phyloP scores from a whole-genome alignment of 2,888 invertebrate species.

The Theretra japonica region DNA sequence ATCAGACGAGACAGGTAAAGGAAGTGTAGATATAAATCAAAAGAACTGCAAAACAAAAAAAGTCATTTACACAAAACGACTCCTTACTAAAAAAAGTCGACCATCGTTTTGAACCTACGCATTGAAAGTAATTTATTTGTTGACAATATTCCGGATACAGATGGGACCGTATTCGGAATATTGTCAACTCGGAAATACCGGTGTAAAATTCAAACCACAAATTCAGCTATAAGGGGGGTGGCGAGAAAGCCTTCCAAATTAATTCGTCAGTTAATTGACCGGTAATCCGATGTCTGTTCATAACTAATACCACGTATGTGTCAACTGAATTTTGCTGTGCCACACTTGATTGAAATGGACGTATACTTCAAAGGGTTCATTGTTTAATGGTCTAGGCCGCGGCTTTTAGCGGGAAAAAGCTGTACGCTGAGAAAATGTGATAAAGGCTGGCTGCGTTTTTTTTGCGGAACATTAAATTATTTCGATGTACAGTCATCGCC shows the following conservation, averaged over 20 bases:
- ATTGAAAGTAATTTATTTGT: background rate
- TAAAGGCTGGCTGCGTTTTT: too few species aligned
- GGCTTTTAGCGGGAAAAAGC: too few species aligned
- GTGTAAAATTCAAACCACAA: background rate
- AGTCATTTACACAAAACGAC: too few species aligned
- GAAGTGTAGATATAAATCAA: background rate
- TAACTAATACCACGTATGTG: background rate
- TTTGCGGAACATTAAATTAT: too few species aligned
- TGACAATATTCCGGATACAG: too few species aligned
- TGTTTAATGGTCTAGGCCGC: too few species aligned
- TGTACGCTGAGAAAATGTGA: too few species aligned
- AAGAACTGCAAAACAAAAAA: too few species aligned
- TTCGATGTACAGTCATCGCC: too few species aligned
- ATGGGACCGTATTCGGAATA: background rate
- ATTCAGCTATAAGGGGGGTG: conserved; percentile 3
- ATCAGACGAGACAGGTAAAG: background rate
- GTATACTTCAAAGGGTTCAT: too few species aligned
- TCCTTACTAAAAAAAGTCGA: background rate
- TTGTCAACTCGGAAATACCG: background rate
- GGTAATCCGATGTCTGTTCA: background rate
- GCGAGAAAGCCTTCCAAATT: conserved; percentile 31
- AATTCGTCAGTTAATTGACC: conserved; percentile 53
- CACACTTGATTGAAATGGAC: too few species aligned
- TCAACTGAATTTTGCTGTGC: too few species aligned
- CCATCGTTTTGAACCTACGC: background rate